These are phyloP conservation scores for Potorous gilbertii DNA, from an alignment of 2,797 vertebrate species.

Conservation along the genomic window DNA sequence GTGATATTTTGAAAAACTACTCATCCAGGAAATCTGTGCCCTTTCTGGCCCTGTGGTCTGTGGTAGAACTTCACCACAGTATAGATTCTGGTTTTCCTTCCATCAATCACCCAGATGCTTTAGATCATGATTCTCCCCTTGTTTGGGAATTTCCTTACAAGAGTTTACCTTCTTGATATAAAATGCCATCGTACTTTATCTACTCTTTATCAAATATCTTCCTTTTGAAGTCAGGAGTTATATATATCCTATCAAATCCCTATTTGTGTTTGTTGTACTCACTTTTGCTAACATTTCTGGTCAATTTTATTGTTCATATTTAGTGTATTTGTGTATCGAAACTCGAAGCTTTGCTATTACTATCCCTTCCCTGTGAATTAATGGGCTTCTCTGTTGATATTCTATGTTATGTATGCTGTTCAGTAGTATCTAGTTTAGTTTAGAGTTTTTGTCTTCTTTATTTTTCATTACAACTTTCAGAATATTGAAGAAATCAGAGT, in stretches of 20 bases:
- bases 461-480: neutral
- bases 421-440: neutral
- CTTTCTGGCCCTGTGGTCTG: neutral
- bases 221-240: neutral
- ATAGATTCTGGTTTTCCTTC: neutral
- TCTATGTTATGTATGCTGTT: neutral
- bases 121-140: neutral
- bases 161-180: neutral
- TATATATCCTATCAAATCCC: neutral
- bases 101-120: neutral
- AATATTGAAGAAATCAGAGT: neutral
- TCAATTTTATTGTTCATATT: neutral
- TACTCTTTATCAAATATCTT: neutral
- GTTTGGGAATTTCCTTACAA: neutral
- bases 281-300: neutral
- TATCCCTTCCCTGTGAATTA: neutral
- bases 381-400: neutral
- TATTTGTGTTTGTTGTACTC: neutral
- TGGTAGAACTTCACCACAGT: neutral
- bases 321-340: neutral
- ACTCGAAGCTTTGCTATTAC: neutral
- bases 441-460: neutral
- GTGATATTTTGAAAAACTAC: neutral
- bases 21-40: neutral
- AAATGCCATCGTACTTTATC: neutral